Evolutionary conservation across 2,797 vertebrate genomes (phyloP), one percentile per base, ranked within the genome.

Genomic region (Pseudopleuronectes americanus): DNA sequence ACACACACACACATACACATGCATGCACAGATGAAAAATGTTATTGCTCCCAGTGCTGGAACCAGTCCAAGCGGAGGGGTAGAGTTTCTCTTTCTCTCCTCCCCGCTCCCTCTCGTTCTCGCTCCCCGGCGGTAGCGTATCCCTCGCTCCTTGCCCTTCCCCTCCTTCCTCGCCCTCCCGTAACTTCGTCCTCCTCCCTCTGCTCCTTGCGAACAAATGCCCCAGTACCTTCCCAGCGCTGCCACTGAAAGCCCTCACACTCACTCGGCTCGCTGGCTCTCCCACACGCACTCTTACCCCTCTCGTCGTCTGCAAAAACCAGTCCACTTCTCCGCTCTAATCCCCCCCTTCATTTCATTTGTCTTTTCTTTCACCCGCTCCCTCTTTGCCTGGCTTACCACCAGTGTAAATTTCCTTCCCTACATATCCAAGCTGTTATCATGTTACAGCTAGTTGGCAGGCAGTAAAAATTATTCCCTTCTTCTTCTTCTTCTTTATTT

Each of bases 11-110:
- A 75, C 68, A 77, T n/a, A 77, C 45, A 66, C 64, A 80, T 76
- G 68, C 66, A 84, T 87, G 79, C 83, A 89, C 87, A 84, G 85
- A 92, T 89, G 90, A 92, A 92, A 90, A 90, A 92, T 91, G 84
- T 92, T 94, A 89, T 92, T 92, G 88, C 93, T 93, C 84, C 88
- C 84, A 88, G 88, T 79, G 83, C 83, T 93, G 93, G 93, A 93
- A 76, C 63, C 79, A 84, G 76, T 93, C 92, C 93, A 93, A 92
- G 77, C 76, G 74, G 69, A 83, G 74, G 92, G 88, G 84, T 93
- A 90, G 85, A 83, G 80, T 93, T 94, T 92, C 93, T 92, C 93
- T 87, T 91, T 71, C 93, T 87, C 91, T 71, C 53, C 43, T 57
- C 63, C 13, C 49, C 57, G 22, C 54, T 19, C n/a, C 16, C 41